Base-by-base conservation (phyloP, 2,888 invertebrate species). In the Microdon myrmicae region DNA sequence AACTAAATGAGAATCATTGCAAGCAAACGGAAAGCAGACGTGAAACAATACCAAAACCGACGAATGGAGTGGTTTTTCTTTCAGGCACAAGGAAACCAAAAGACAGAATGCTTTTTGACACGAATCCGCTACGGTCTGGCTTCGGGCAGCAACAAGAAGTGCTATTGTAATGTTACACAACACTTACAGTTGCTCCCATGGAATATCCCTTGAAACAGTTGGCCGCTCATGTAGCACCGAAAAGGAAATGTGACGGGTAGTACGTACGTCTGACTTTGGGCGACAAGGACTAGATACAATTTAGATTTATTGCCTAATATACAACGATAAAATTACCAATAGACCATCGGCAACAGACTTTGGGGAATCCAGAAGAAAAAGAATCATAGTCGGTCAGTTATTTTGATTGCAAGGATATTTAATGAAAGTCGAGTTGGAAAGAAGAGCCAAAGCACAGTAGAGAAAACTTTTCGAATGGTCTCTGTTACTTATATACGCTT, bases 261-360 rank as follows among this genome's bases (percentile, higher is more conserved):
- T 37, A 2, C 3, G 3, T 13, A 7, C 34, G 23, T 47, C 10
- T 13, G 28, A n/a, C n/a, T n/a, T 22, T 8, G 3, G 7, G 14
- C 7, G 12, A 53, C 38, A 14, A 39, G 31, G 35, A 31, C 54
- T 56, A 51, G 47, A 31, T 47, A 53, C 64, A 28, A 35, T 58
- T 58, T 64, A 64, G 64, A 64, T 64, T 64, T 58, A 64, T 64
- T 47, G 58, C 58, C 58, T 58, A 58, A 64, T 58, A 53, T 43
- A 47, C 51, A 45, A 41, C 47, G 64, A 58, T 58, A 58, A 58
- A 47, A 64, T 64, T 56, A 58, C 51, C 51, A 53, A 53, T 53
- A 47, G 58, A n/a, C 25, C 51, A 29, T 31, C 29, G 38, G 38
- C 34, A 45, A 34, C 34, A 53, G 44, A 47, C 35, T 37, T 25